Evolutionary conservation across 2,888 invertebrate genomes (phyloP).

Genomic region (Coenonympha arcania): DNA sequence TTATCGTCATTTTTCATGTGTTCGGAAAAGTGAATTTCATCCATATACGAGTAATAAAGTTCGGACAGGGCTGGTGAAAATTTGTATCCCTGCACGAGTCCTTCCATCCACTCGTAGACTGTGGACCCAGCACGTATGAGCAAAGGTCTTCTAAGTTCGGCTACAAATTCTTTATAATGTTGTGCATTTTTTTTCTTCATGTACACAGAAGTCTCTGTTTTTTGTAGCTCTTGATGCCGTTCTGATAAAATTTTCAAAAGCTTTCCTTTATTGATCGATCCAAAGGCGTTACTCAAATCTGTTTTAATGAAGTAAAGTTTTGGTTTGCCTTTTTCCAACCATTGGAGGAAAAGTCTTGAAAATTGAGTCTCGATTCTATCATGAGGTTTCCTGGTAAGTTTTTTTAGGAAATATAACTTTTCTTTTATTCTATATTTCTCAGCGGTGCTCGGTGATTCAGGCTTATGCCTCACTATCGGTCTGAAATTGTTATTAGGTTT

Average conservation of each 20-base stretch:
- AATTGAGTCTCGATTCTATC: slow-evolving; percentile 49
- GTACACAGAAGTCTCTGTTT: slow-evolving; percentile 39
- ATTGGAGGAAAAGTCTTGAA: slow-evolving; percentile 40
- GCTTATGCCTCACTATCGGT: slow-evolving; percentile 61
- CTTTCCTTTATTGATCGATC: slow-evolving; percentile 54
- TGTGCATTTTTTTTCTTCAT: slow-evolving; percentile 48
- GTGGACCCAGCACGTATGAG: slow-evolving; percentile 62
- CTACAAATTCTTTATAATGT: slow-evolving; percentile 50
- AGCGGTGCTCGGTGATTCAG: slow-evolving; percentile 31
- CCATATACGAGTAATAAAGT: slow-evolving; percentile 58
- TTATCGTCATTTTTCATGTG: slow-evolving; percentile 36
- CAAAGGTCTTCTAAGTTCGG: slow-evolving; percentile 55
- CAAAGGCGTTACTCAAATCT: slow-evolving; percentile 68
- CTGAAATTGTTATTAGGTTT: slow-evolving; percentile 54
- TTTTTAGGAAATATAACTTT: slow-evolving; percentile 47
- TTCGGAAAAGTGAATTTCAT: slow-evolving; percentile 48
- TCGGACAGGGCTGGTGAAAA: slow-evolving; percentile 69
- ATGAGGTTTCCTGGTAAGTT: slow-evolving; percentile 37
- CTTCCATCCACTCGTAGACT: slow-evolving; percentile 63
- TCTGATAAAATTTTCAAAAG: slow-evolving; percentile 51
- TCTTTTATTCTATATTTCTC: slow-evolving; percentile 57
- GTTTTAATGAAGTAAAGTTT: slow-evolving; percentile 64
- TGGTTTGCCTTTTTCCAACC: slow-evolving; percentile 50
- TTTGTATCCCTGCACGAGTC: slow-evolving; percentile 66
- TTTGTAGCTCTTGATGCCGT: slow-evolving; percentile 42